phyloP scores from a whole-genome alignment of 2,113 vertebrate species.

The Tupaia tana region DNA sequence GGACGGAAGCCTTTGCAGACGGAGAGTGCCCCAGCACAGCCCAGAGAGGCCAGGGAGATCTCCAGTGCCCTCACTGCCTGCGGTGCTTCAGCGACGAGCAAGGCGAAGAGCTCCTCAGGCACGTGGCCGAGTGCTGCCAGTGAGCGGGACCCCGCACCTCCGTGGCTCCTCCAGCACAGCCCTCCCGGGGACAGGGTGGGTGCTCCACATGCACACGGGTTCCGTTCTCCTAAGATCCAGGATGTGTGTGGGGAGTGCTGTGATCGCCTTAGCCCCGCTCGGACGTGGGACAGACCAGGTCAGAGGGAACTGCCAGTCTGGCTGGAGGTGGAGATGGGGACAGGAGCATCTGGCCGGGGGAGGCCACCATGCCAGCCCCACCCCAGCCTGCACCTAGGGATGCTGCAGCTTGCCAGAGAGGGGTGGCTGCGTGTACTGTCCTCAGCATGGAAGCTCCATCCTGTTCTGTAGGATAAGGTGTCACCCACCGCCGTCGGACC shows the following conservation, averaged over 20 bases:
- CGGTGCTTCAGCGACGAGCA: slow-evolving; percentile 88
- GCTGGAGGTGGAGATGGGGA: background rate
- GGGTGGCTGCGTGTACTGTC: background rate
- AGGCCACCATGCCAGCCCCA: background rate
- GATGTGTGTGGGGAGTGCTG: background rate
- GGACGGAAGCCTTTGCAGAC: slow-evolving; percentile 57
- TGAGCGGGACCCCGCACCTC: slow-evolving; percentile 70
- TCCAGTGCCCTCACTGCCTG: slow-evolving; percentile 93
- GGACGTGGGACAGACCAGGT: background rate
- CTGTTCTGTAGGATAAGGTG: background rate
- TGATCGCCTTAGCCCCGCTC: background rate
- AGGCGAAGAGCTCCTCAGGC: slow-evolving; percentile 90
- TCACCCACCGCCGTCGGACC: too few relatives aligned
- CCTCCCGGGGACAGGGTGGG: background rate
- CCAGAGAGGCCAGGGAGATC: slow-evolving; percentile 84
- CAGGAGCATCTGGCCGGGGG: background rate
- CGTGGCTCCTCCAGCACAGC: background rate
- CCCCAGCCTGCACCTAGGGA: background rate
- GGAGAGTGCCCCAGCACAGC: slow-evolving; percentile 2
- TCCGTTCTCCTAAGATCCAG: background rate
- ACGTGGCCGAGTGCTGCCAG: slow-evolving; percentile 91
- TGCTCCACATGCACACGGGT: too few relatives aligned
- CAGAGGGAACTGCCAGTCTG: background rate
- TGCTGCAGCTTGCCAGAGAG: background rate
- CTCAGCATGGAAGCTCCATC: background rate